These are phyloP conservation scores for Mythimna pallens DNA, from an alignment of 2,888 invertebrate genomes.

Conservation along the genomic window DNA sequence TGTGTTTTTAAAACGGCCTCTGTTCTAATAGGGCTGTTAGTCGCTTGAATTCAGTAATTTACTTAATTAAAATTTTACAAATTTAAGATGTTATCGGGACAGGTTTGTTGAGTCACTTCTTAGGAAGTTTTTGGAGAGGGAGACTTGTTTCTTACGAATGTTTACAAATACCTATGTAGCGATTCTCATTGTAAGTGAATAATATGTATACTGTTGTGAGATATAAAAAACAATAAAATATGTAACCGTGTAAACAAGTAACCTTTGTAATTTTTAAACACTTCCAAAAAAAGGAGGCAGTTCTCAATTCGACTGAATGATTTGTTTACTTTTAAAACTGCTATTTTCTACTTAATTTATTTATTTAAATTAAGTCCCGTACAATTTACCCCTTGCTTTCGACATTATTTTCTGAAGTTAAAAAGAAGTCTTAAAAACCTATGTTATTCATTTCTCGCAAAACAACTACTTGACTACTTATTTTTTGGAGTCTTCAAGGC, in stretches of 20 bases:
- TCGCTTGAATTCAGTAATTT: neutral
- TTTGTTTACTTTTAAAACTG: neutral
- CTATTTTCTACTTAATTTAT: neutral
- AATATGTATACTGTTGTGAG: too few species aligned
- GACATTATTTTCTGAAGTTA: neutral
- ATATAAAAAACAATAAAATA: too few species aligned
- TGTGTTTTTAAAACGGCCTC: conserved; percentile 60
- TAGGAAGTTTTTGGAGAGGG: neutral
- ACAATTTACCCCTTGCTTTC: neutral
- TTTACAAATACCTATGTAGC: too few species aligned
- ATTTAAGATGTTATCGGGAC: neutral
- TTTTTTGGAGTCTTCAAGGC: neutral
- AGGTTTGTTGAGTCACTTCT: neutral
- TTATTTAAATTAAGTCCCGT: neutral
- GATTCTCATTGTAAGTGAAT: too few species aligned
- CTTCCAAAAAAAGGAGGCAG: too few species aligned
- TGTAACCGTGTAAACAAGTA: too few species aligned
- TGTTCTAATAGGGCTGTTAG: conserved; percentile 49
- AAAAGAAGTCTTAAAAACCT: neutral
- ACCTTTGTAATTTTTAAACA: too few species aligned
- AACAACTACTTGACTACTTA: neutral
- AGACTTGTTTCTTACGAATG: too few species aligned
- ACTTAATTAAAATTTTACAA: neutral
- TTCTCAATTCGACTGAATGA: too few species aligned
- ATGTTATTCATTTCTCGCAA: neutral